Conservation (phyloP, 30 jellyfish, hydroid and myxozoan species). For the Aurelia aurita region DNA sequence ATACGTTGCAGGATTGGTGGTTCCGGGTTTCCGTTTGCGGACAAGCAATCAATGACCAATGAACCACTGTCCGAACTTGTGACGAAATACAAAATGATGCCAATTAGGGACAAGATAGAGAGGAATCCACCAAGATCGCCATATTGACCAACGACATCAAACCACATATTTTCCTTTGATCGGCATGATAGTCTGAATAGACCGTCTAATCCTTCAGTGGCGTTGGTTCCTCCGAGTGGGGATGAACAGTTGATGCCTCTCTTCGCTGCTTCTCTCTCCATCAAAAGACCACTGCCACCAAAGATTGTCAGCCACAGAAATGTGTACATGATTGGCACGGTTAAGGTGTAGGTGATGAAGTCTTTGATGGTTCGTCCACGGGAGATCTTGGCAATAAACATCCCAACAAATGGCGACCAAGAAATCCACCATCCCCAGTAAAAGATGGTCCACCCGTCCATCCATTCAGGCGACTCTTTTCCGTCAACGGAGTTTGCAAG, state of each 20-base stretch:
- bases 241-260: constrained; percentile 80
- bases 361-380: constrained; percentile 96
- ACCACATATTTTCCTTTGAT: constrained; percentile 88
- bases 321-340: constrained; percentile 87
- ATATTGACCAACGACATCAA: constrained; percentile 84
- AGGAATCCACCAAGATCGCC: constrained; percentile 90
- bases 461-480: constrained; percentile 84
- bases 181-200: constrained; percentile 82
- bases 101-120: constrained; percentile 79
- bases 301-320: constrained; percentile 90
- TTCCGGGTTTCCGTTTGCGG: constrained; percentile 99
- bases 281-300: constrained; percentile 90
- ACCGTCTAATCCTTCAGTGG: constrained; percentile 60
- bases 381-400: constrained; percentile 95
- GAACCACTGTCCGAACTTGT: constrained; percentile 97
- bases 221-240: constrained; percentile 60
- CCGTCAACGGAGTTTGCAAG: constrained; percentile 95
- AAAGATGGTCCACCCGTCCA: constrained; percentile 93
- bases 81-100: constrained; percentile 87
- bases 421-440: constrained; percentile 99
- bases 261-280: constrained; percentile 89
- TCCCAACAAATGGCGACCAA: constrained; percentile 98
- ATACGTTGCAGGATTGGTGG: constrained; percentile 93
- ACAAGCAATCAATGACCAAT: constrained; percentile 90
- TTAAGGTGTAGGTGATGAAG: constrained; percentile 84